Base-by-base conservation (phyloP, 2,888 invertebrate species). In the Pammene aurita region DNA sequence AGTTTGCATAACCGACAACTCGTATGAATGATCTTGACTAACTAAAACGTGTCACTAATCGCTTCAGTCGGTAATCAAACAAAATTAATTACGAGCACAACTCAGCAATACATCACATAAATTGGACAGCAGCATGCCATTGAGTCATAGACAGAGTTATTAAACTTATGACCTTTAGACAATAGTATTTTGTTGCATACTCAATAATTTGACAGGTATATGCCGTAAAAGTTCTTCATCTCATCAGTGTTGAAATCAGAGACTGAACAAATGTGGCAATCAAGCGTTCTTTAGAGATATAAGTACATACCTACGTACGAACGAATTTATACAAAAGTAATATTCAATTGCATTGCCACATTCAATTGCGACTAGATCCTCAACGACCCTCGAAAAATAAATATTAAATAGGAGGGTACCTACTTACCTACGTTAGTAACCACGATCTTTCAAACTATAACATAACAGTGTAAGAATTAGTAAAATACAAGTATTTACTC, bases 11-110 rank as follows among this genome's bases (percentile, higher is more conserved):
- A 69, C 54, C 52, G 16, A 58, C 35, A 46, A 68, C 64, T 69
- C 58, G 69, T 69, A 60, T 60, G 58, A 46, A 60, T 69, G 69
- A 69, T 65, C 64, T 69, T 69, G 64, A 69, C 64, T 69, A 64
- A 69, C 64, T 69, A 64, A 58, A 63, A n/a, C 16, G 18, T 18
- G 50, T 26, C 54, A 64, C 13, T 41, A 64, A 58, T 46, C 54
- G 16, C 46, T 60, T 38, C 41, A 58, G 64, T 44, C 58, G 26
- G 38, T 58, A 58, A 58, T 18, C 41, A 67, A 63, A 64, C 14
- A 38, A 56, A 34, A 54, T 54, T 60, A 11, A 62, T 48, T 50
- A 16, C 18, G 38, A 50, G 18, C 18, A 62, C 35, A 16, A 42
- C 42, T 41, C 18, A 44, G 38, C 34, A 41, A 56, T 16, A 16